A percentile compares a stretch with the other conserved stretches of the same genome.
phyloP scores from a whole-genome alignment of 2,888 invertebrate species.

The Hypomecis punctinalis region DNA sequence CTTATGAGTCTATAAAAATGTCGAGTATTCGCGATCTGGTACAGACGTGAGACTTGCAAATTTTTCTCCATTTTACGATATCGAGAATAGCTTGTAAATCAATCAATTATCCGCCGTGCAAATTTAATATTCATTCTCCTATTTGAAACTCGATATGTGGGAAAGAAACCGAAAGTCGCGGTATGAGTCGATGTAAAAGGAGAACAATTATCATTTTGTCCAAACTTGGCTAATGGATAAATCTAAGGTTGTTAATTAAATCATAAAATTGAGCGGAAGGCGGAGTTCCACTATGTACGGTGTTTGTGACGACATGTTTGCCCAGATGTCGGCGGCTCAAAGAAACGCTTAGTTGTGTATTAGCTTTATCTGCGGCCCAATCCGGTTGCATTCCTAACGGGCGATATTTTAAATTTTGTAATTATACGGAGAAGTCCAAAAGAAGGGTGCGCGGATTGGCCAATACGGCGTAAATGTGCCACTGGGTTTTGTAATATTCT shows the following conservation, averaged over 20 bases:
- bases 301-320: slow-evolving; percentile 34
- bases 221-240: slow-evolving; percentile 29
- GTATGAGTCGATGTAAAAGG: slow-evolving; percentile 11
- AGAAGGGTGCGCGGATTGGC: neutral
- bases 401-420: slow-evolving; percentile 5
- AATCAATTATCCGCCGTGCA: slow-evolving; percentile 32
- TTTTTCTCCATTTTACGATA: slow-evolving; percentile 13
- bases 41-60: slow-evolving; percentile 25
- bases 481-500: neutral
- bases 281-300: neutral
- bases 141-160: slow-evolving; percentile 12
- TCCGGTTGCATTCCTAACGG: slow-evolving; percentile 23
- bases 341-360: slow-evolving; percentile 8
- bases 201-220: slow-evolving; percentile 17
- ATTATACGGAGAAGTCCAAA: slow-evolving; percentile 4
- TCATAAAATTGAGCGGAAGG: slow-evolving; percentile 15
- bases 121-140: slow-evolving; percentile 30
- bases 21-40: neutral
- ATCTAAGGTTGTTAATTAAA: slow-evolving; percentile 35
- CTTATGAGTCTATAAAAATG: slow-evolving; percentile 21
- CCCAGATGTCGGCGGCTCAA: slow-evolving; percentile 24
- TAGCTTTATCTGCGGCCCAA: slow-evolving; percentile 17
- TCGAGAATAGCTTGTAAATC: slow-evolving; percentile 29
- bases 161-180: slow-evolving; percentile 22
- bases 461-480: neutral